Evolutionary conservation across 1,140 invertebrate species (phyloP), one percentile per base, ranked within the genome.

Genomic region (Drosophila ohnishii): DNA sequence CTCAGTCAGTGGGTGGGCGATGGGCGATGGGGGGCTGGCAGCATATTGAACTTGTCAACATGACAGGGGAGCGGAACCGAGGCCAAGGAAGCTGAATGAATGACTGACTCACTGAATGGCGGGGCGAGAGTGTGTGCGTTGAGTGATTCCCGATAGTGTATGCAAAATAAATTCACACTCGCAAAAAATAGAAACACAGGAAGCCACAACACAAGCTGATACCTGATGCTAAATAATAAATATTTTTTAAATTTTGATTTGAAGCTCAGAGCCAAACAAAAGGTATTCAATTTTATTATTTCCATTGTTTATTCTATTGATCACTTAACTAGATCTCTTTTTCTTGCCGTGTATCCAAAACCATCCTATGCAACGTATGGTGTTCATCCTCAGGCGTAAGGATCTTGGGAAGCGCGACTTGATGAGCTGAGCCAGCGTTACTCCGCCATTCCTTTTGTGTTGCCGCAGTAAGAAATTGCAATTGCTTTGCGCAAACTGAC

Each of bases 31-130:
- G 57, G 25, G 30, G 28, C 37, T 57, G 13, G 73, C 28, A 80
- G 47, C 83, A 72, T 75, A 86, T 86, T 82, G 78, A 86, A 78
- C 70, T 82, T 86, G 83, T 86, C 79, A 80, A 78, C 82, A 75
- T 81, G 74, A 71, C 57, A 66, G 57, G 58, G 60, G 48, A 86
- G 35, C 79, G 79, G 79, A 87, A 79, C 63, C 44, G 58, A 51
- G 32, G 30, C 45, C 57, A 45, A 53, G 71, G 42, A 42, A 60
- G 65, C 55, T 69, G 70, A 75, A 75, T 86, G 76, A 82, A 61
- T 63, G 79, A 78, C 63, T 73, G 63, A 56, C 22, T 63, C 75
- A 70, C 19, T 56, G 74, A 35, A 39, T 74, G 47, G 50, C 40
- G 58, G 39, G 34, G 45, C 42, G 37, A 60, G 37, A 60, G 64